Conservation (phyloP, 2,888 invertebrate species). For the Cynaeus angustus region DNA sequence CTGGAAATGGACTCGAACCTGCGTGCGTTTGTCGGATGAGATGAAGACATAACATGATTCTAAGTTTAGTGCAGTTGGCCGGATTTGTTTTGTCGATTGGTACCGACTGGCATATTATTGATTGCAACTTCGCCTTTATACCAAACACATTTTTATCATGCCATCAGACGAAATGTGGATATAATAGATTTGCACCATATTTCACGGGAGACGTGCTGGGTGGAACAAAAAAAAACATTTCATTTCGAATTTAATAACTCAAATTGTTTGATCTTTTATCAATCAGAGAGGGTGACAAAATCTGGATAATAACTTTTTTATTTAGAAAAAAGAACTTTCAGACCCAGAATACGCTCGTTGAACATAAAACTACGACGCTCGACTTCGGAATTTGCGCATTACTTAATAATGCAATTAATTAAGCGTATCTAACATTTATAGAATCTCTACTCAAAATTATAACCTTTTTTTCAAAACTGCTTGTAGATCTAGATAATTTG, state of each 20-base stretch:
- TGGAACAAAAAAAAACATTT: no score
- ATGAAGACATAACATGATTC: slow-evolving; percentile 69
- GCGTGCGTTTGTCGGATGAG: slow-evolving; percentile 68
- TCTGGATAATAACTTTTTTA: no score
- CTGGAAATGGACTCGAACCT: slow-evolving; percentile 70
- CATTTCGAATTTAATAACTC: no score
- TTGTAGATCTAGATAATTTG: no score
- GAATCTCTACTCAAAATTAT: no score
- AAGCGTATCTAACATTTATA: no score
- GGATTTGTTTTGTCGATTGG: slow-evolving; percentile 56
- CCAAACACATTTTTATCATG: slow-evolving; percentile 49
- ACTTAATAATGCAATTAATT: slow-evolving; percentile 45
- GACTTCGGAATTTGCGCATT: slow-evolving; percentile 28
- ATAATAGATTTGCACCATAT: slow-evolving; percentile 40
- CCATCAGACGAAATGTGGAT: slow-evolving; percentile 42
- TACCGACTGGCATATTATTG: slow-evolving; percentile 62
- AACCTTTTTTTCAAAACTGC: no score
- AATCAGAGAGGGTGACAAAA: no score
- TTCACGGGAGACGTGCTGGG: slow-evolving; percentile 39
- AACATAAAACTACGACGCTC: no score
- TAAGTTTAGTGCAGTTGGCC: slow-evolving; percentile 57
- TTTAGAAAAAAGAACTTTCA: no score
- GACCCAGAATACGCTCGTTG: no score
- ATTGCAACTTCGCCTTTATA: slow-evolving; percentile 54
- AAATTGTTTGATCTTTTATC: no score